Base-by-base conservation (phyloP, 2,797 vertebrate species). In the Catostomus latipinnis region DNA sequence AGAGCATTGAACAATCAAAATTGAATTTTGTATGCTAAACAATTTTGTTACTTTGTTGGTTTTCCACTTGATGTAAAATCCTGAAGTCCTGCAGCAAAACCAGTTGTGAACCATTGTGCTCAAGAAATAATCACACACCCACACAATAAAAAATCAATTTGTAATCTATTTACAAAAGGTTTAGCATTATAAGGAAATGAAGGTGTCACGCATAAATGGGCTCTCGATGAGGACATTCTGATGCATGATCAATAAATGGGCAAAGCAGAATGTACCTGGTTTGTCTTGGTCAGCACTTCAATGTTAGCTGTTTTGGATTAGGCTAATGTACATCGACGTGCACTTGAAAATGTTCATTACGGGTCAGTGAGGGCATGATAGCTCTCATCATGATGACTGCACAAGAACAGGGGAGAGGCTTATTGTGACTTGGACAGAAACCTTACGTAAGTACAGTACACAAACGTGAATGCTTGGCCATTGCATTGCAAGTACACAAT, bases 181-280 rank as follows among this genome's bases (percentile, higher is more conserved):
- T 74, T 61, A 34, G 11, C 22, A 11, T 43, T 11, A 14, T 8
- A 43, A 58, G n/a, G n/a, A 71, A 74, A 61, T 14, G 48, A 49
- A 18, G 12, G 57, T 18, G 54, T 18, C 45, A 2, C 1, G 34
- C 34, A 34, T 34, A 34, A 34, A 34, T 34, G 2, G 34, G 34
- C 34, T 4, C 34, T 34, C 34, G 34, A 34, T 18, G 8, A n/a
- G 9, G 52, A 18, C 1, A 1, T 71, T 78, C 22, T 54, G 18
- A 68, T 53, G 49, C 54, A 18, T 18, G 63, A 69, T 74, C 71
- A 54, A 69, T 81, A 80, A 81, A 54, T 56, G 9, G 63, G 62
- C 14, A 68, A 54, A 48, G 71, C 78, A 16, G 57, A 48, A 54
- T 53, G 16, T 53, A 71, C 16, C 45, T 14, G 52, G 8, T 62